These are phyloP conservation scores for Corythaeola cristata DNA, from an alignment of 2,113 vertebrate genomes.

Conservation along the genomic window DNA sequence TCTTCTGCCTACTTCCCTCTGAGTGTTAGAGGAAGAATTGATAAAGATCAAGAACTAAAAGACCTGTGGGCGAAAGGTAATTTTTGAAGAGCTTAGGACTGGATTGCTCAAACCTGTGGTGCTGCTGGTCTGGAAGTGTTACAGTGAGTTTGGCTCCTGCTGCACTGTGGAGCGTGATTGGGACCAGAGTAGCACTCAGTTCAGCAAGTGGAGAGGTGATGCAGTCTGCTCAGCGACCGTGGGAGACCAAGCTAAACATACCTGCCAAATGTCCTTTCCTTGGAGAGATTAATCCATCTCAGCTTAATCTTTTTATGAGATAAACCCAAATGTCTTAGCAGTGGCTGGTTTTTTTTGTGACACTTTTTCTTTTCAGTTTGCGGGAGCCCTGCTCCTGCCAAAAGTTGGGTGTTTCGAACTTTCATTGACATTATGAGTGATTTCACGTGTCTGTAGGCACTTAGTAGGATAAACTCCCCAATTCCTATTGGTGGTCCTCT, in stretches of 20 bases:
- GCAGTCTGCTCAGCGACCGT: neutral
- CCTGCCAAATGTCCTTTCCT: neutral
- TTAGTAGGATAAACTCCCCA: neutral
- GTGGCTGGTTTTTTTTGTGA: neutral
- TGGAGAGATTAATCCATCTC: neutral
- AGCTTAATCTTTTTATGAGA: neutral
- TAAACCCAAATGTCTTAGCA: neutral
- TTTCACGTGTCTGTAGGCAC: neutral
- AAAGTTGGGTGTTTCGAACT: neutral
- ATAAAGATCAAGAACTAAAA: neutral
- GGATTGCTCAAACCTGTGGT: neutral
- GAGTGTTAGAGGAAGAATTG: neutral
- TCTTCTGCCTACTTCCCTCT: neutral
- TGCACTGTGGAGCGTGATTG: accelerated
- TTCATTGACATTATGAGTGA: neutral
- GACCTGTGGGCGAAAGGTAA: neutral
- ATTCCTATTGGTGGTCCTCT: neutral
- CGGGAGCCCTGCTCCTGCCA: neutral
- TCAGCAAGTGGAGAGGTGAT: neutral
- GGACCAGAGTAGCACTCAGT: neutral
- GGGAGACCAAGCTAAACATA: neutral
- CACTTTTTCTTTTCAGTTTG: neutral
- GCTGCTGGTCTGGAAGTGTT: neutral
- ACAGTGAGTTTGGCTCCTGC: neutral
- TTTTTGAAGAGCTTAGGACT: neutral